A percentile compares a stretch with the other conserved stretches of the same genome.
These are phyloP conservation scores for Alexandromys fortis DNA, from an alignment of 2,113 vertebrate genomes.

Conservation along the genomic window DNA sequence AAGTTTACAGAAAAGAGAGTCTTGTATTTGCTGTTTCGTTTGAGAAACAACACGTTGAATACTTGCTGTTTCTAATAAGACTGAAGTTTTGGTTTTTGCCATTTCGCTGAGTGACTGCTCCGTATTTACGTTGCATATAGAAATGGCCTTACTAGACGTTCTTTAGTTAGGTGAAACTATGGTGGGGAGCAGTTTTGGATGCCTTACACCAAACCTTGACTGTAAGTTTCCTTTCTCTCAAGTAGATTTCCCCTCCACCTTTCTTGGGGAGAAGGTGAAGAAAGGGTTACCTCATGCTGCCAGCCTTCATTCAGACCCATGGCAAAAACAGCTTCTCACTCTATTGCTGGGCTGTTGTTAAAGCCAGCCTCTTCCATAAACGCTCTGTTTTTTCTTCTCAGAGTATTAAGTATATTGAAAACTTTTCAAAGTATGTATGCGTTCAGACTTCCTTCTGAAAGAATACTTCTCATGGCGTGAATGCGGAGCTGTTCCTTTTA, in stretches of 20 bases:
- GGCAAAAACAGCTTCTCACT: neutral
- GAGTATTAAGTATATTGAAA: slow-evolving; percentile 40
- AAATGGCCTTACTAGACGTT: neutral
- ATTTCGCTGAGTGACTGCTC: slow-evolving; percentile 12
- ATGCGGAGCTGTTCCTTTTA: neutral
- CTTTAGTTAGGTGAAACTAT: neutral
- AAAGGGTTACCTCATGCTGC: neutral
- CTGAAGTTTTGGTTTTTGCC: neutral
- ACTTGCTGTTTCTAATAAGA: slow-evolving; percentile 32
- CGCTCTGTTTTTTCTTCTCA: neutral
- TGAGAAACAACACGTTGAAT: slow-evolving; percentile 19
- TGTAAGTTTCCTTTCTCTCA: neutral
- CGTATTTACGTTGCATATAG: slow-evolving; percentile 17
- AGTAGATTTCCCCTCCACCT: neutral
- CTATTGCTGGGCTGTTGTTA: neutral
- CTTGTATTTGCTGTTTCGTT: neutral
- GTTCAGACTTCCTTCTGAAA: neutral
- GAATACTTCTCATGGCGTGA: neutral
- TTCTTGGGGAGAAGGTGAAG: neutral
- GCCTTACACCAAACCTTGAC: neutral
- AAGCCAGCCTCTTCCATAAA: neutral
- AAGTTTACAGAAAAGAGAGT: neutral
- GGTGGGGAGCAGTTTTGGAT: neutral
- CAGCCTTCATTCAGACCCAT: neutral
- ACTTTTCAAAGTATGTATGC: neutral